Conservation (phyloP, 64 coral and sea anemone species). For the Dendrophyllia cribrosa region DNA sequence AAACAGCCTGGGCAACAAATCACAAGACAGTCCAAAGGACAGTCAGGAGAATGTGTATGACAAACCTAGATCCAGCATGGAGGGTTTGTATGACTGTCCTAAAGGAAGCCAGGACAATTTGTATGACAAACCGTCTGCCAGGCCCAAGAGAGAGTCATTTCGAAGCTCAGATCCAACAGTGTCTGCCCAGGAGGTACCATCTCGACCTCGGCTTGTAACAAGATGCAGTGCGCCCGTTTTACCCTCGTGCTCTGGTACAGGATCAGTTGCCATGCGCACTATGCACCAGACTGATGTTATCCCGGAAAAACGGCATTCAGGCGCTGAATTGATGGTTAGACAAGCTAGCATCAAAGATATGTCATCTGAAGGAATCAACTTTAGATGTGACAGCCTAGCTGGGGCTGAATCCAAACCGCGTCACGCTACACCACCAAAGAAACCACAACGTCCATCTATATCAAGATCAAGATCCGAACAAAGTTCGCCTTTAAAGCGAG, state of each 20-base stretch:
- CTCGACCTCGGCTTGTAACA: not conserved
- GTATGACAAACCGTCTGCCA: not conserved
- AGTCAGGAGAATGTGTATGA: conserved; percentile 4
- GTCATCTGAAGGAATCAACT: not conserved
- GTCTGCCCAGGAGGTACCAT: not conserved
- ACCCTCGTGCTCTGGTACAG: not conserved
- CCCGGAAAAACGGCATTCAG: conserved; percentile 30
- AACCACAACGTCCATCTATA: conserved; percentile 1
- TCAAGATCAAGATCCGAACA: conserved; percentile 33
- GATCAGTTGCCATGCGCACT: not conserved
- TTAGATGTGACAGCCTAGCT: not conserved
- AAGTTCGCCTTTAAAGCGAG: not conserved
- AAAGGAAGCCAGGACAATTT: not conserved
- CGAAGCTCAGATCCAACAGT: conserved; percentile 19
- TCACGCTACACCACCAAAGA: conserved; percentile 16
- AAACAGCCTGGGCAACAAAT: not conserved
- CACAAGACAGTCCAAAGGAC: not conserved
- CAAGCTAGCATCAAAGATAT: not conserved
- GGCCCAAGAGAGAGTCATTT: not conserved
- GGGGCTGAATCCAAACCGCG: not conserved
- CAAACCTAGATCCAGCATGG: conserved; percentile 19
- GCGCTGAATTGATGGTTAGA: not conserved
- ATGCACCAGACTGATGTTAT: not conserved
- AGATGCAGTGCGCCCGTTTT: conserved; percentile 10
- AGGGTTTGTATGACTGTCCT: conserved; percentile 32